phyloP scores from a whole-genome alignment of 2,797 vertebrate genomes.

The Coregonus ussuriensis region DNA sequence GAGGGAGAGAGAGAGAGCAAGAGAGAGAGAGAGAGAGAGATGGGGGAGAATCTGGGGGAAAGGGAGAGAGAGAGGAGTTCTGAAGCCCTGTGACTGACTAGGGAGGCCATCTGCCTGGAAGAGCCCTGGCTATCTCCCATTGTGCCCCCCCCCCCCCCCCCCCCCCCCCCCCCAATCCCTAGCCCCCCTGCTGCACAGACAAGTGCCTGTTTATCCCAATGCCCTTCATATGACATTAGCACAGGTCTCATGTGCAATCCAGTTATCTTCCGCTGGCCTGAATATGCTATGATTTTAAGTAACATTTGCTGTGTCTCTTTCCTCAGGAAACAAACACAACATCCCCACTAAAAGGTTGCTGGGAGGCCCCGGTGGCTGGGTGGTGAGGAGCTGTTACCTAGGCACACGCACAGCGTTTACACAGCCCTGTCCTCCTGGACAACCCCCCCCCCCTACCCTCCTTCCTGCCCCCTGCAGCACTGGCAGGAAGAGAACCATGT shows the following conservation, averaged over 20 bases:
- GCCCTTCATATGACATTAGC: conserved; percentile 79
- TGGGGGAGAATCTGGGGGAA: not conserved
- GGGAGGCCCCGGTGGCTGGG: conserved; percentile 58
- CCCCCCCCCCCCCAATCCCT: conserved; percentile 39
- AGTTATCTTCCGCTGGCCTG: conserved; percentile 71
- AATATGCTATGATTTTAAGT: conserved; percentile 75
- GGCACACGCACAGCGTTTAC: conserved; percentile 72
- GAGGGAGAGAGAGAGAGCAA: not conserved
- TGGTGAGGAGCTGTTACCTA: conserved; percentile 68
- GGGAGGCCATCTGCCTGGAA: conserved; percentile 63
- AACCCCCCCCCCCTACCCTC: not conserved
- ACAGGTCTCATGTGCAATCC: conserved; percentile 66
- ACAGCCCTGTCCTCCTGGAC: conserved; percentile 30
- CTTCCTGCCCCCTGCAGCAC: conserved; percentile 63
- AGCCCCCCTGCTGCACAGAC: conserved; percentile 50
- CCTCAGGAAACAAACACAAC: conserved; percentile 63
- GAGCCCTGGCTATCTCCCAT: conserved; percentile 63
- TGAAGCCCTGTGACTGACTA: conserved; percentile 38
- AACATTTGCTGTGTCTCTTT: conserved; percentile 60
- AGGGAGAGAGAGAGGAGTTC: conserved; percentile 19
- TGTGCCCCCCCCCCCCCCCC: conserved; percentile 59
- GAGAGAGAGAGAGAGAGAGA: not conserved
- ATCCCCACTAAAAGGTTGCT: conserved; percentile 74
- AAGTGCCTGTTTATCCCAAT: conserved; percentile 77
- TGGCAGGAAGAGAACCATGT: conserved; percentile 57